phyloP scores from a whole-genome alignment of 1,140 invertebrate species.

The Cherax destructor region DNA sequence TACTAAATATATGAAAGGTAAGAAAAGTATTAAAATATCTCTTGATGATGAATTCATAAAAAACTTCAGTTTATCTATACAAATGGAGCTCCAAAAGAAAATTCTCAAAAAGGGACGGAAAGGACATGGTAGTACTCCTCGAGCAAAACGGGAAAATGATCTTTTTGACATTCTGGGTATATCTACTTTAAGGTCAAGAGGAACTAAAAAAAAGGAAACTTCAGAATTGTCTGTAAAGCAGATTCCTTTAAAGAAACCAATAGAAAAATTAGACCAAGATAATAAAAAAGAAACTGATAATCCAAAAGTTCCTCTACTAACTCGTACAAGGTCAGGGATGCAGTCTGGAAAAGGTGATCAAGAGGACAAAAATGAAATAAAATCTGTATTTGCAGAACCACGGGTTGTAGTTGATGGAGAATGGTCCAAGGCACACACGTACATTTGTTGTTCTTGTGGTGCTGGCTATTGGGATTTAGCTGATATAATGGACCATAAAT shows the following conservation, averaged over 20 bases:
- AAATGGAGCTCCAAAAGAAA: conserved; percentile 56
- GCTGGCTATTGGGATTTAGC: conserved; percentile 61
- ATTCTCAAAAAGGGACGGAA: conserved; percentile 28
- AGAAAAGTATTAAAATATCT: conserved; percentile 23
- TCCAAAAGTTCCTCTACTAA: neutral
- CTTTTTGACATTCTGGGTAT: conserved; percentile 56
- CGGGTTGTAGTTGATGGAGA: conserved; percentile 51
- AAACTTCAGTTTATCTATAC: conserved; percentile 46
- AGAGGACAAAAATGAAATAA: neutral
- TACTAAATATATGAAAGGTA: conserved; percentile 44
- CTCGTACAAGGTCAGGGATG: conserved; percentile 62
- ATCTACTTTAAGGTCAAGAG: neutral
- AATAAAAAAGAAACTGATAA: neutral
- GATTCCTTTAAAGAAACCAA: conserved; percentile 15
- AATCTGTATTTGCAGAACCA: neutral
- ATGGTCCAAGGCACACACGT: conserved; percentile 66
- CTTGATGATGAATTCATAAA: conserved; percentile 19
- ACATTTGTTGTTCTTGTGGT: conserved; percentile 68
- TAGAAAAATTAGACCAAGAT: conserved; percentile 15
- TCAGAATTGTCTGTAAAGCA: neutral
- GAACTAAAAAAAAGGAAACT: conserved; percentile 5
- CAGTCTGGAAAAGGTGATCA: neutral
- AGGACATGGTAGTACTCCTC: neutral
- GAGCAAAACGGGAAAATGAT: conserved; percentile 48
- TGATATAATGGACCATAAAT: conserved; percentile 72